phyloP scores from a whole-genome alignment of 2,797 vertebrate species.

The Crenuchus spilurus region DNA sequence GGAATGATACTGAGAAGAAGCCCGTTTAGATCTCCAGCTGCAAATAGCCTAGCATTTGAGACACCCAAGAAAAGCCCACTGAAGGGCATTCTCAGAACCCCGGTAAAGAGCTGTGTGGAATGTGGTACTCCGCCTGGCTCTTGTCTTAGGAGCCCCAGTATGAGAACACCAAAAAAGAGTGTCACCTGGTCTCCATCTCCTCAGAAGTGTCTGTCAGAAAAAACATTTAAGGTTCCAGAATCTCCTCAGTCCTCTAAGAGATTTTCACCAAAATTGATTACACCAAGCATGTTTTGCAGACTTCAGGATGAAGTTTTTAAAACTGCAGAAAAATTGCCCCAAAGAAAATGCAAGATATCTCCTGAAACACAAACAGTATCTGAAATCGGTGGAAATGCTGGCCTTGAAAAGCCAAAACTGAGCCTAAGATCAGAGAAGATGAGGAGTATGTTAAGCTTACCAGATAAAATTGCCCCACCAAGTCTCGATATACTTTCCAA shows the following conservation, averaged over 20 bases:
- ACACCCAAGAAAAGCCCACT: slow-evolving; percentile 68
- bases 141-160: slow-evolving; percentile 58
- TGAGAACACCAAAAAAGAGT: slow-evolving; percentile 66
- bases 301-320: slow-evolving; percentile 61
- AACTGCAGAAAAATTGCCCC: slow-evolving; percentile 49
- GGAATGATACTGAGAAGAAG: slow-evolving; percentile 56
- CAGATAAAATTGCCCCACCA: slow-evolving; percentile 40
- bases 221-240: slow-evolving; percentile 69
- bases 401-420: slow-evolving; percentile 9
- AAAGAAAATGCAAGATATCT: neutral
- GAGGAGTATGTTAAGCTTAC: slow-evolving; percentile 46
- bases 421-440: slow-evolving; percentile 48
- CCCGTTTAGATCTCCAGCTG: slow-evolving; percentile 68
- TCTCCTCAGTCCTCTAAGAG: slow-evolving; percentile 59
- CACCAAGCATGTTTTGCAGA: slow-evolving; percentile 52
- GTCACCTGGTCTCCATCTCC: slow-evolving; percentile 80
- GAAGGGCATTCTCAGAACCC: slow-evolving; percentile 76
- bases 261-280: slow-evolving; percentile 60
- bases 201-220: slow-evolving; percentile 42
- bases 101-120: slow-evolving; percentile 61
- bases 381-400: slow-evolving; percentile 19
- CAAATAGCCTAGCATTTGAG: slow-evolving; percentile 53
- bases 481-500: neutral
- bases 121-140: slow-evolving; percentile 39
- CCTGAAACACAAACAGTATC: slow-evolving; percentile 39